Evolutionary conservation across 2,888 invertebrate genomes (phyloP).

Genomic region (Operophtera brumata): DNA sequence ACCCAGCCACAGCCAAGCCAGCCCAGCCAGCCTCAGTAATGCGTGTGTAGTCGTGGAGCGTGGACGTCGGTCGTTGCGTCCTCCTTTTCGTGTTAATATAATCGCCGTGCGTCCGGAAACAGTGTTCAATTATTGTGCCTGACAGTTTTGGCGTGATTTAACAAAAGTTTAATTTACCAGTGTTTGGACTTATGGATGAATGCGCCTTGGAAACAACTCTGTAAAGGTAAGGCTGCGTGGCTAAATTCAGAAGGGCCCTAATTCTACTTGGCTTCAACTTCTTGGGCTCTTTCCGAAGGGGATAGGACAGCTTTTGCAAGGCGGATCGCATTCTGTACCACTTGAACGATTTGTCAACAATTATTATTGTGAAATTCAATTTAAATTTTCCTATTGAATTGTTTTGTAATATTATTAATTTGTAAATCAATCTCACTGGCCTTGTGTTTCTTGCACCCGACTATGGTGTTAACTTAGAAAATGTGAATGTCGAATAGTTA

Average conservation of each 20-base stretch:
- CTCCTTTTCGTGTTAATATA: slow-evolving; percentile 44
- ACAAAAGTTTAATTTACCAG: slow-evolving; percentile 47
- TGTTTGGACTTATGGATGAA: slow-evolving; percentile 51
- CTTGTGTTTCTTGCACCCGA: slow-evolving; percentile 9
- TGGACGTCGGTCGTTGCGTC: slow-evolving; percentile 47
- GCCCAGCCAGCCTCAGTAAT: slow-evolving; percentile 52
- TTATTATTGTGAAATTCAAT: slow-evolving; percentile 45
- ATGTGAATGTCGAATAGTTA: slow-evolving; percentile 25
- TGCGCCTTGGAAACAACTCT: slow-evolving; percentile 44
- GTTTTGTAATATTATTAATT: slow-evolving; percentile 45
- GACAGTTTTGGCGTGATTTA: slow-evolving; percentile 55
- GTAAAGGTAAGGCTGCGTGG: slow-evolving; percentile 63
- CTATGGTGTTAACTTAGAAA: slow-evolving; percentile 18
- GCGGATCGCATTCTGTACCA: slow-evolving; percentile 61
- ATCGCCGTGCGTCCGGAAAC: slow-evolving; percentile 62
- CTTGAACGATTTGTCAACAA: slow-evolving; percentile 63
- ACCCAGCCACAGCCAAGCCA: slow-evolving; percentile 49
- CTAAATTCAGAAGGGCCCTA: slow-evolving; percentile 56
- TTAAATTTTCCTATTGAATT: slow-evolving; percentile 38
- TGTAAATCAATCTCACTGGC: slow-evolving; percentile 41
- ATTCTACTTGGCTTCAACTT: slow-evolving; percentile 47
- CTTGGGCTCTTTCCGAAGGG: slow-evolving; percentile 53
- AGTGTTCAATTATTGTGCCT: slow-evolving; percentile 63
- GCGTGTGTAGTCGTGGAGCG: slow-evolving; percentile 55
- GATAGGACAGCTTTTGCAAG: slow-evolving; percentile 64